Base-by-base conservation (phyloP, 2,888 invertebrate genomes). In the Agelastica alni region DNA sequence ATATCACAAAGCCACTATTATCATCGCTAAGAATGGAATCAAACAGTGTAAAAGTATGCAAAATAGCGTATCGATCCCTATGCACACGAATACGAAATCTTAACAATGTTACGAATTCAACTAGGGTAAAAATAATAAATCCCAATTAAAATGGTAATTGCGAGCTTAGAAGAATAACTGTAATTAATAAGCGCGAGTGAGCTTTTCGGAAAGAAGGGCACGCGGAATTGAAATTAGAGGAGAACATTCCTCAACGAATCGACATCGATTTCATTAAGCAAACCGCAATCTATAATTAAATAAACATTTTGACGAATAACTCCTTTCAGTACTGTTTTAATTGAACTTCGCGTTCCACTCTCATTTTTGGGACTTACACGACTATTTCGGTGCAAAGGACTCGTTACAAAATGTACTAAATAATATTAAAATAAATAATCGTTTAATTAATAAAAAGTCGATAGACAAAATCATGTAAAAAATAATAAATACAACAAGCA, bases 281-380 rank as follows among this genome's bases (percentile, higher is more conserved):
- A 58, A 56, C 56, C 53, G 53, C 62, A 60, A 58, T 63, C 59
- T 60, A 57, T 63, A 61, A 63, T 63, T 65, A 62, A 65, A 63
- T 63, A 61, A 63, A 60, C 56, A 61, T 54, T 60, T 47, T 59
- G 59, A 65, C 53, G 59, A 62, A 61, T 62, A 13, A 26, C n/a
- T n/a, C n/a, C n/a, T n/a, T n/a, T n/a, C n/a, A n/a, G n/a, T n/a
- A n/a, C n/a, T n/a, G n/a, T n/a, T n/a, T n/a, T n/a, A n/a, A n/a
- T n/a, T n/a, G n/a, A n/a, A n/a, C n/a, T n/a, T n/a, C n/a, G n/a
- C n/a, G n/a, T n/a, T n/a, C n/a, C n/a, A n/a, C n/a, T n/a, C n/a
- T n/a, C n/a, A n/a, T n/a, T n/a, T n/a, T n/a, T n/a, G n/a, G n/a
- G n/a, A n/a, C n/a, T n/a, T n/a, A n/a, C n/a, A n/a, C n/a, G n/a